These are phyloP conservation scores for Sylvilagus floridanus DNA, from an alignment of 2,797 vertebrate species.

Conservation along the genomic window DNA sequence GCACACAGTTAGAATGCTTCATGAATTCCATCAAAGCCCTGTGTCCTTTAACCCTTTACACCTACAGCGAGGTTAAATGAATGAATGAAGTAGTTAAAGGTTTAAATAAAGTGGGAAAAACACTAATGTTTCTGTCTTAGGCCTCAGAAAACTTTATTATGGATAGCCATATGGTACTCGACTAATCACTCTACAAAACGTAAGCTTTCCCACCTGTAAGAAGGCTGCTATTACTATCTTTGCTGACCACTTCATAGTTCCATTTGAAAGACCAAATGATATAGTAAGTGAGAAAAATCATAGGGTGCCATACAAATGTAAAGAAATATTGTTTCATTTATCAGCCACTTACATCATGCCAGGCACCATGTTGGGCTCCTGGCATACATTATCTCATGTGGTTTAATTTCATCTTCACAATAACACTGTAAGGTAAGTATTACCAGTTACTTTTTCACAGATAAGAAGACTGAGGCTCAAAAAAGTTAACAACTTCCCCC, in stretches of 20 bases:
- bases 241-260: not conserved
- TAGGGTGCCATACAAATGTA: not conserved
- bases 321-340: not conserved
- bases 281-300: not conserved
- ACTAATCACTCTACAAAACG: slow-evolving; percentile 17
- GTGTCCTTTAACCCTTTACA: not conserved
- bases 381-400: not conserved
- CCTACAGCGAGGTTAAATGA: not conserved
- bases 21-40: slow-evolving; percentile 37
- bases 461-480: slow-evolving; percentile 37
- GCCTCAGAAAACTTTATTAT: not conserved
- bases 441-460: slow-evolving; percentile 12
- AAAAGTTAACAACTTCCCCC: slow-evolving; percentile 12
- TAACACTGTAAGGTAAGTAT: not conserved
- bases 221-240: not conserved
- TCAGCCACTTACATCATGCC: not conserved
- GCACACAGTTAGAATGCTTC: slow-evolving; percentile 27
- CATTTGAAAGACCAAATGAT: slow-evolving; percentile 12
- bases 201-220: not conserved
- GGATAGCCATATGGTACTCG: not conserved
- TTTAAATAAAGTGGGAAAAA: not conserved
- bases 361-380: not conserved
- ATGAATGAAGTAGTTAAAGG: not conserved
- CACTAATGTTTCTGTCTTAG: not conserved
- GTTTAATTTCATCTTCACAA: slow-evolving; percentile 26